phyloP scores from a whole-genome alignment of 2,888 invertebrate genomes.

The Apamea sordens region DNA sequence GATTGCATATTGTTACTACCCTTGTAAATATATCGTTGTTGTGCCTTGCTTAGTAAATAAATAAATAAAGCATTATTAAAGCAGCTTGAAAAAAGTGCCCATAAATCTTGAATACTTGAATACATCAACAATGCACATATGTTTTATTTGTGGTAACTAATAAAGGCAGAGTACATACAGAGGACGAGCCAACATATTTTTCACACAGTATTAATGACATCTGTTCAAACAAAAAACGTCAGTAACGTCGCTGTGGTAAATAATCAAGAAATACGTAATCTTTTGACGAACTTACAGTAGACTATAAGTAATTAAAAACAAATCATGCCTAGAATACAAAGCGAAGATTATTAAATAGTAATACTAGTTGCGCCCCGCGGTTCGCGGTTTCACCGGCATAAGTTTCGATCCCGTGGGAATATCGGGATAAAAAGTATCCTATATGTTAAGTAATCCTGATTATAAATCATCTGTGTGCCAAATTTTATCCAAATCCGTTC shows the following conservation, averaged over 20 bases:
- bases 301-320: background rate
- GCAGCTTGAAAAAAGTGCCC: background rate
- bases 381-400: too few species aligned
- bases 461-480: too few species aligned
- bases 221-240: constrained; percentile 44
- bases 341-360: background rate
- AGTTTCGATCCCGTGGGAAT: too few species aligned
- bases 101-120: background rate
- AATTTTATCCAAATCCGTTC: too few species aligned
- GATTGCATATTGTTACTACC: too few species aligned
- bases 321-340: background rate
- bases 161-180: constrained; percentile 8
- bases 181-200: constrained; percentile 37
- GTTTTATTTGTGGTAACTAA: constrained; percentile 7
- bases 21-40: too few species aligned
- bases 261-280: constrained; percentile 6
- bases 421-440: too few species aligned
- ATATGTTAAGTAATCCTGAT: too few species aligned
- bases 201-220: constrained; percentile 24
- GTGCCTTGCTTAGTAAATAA: too few species aligned
- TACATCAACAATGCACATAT: constrained; percentile 2
- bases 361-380: too few species aligned
- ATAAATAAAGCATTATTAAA: background rate
- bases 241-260: constrained; percentile 1
- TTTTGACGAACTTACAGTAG: background rate